Evolutionary conservation across 2,888 invertebrate genomes (phyloP), one percentile per base, ranked within the genome.

Genomic region (Dyspetes luteomarginatus): DNA sequence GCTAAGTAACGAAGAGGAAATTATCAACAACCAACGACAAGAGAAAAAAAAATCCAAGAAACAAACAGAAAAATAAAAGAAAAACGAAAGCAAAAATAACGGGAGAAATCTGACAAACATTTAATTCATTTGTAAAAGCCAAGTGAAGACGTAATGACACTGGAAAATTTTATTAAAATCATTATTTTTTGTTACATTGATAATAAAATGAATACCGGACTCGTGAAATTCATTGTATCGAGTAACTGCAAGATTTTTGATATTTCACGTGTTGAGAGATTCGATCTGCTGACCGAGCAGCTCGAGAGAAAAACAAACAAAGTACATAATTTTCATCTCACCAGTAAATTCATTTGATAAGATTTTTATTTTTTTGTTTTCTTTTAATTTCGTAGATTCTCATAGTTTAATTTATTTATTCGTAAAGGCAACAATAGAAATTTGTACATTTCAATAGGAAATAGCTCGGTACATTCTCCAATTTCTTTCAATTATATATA

Each of bases 1-100:
- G 93, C 89, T 93, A 91, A 90, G 68, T 87, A 89, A 89, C 85
- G 87, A 88, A 90, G 87, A 85, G 80, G 82, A 58, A 69, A 28
- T 75, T 81, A 83, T 62, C 82, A 82, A 75, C 76, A 73, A 74
- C 69, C 81, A 72, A 75, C 55, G 55, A 68, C 65, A 72, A 83
- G 81, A 74, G 75, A 82, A 79, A 78, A 76, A 55, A 69, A 56
- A 60, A 64, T 69, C 62, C 82, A 62, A 81, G 52, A 36, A 52
- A 67, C 82, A 58, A 58, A n/a, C n/a, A n/a, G 75, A 60, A 58
- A 60, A 67, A 58, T 58, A 71, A 72, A 65, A 71, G 67, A 62
- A 76, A 64, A 83, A 82, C n/a, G n/a, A n/a, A n/a, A n/a, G n/a
- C n/a, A 76, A 78, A 77, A 3, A 36, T 28, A 80, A 78, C 75